Conservation (phyloP, 2,888 invertebrate genomes). For the Callosobruchus maculatus region DNA sequence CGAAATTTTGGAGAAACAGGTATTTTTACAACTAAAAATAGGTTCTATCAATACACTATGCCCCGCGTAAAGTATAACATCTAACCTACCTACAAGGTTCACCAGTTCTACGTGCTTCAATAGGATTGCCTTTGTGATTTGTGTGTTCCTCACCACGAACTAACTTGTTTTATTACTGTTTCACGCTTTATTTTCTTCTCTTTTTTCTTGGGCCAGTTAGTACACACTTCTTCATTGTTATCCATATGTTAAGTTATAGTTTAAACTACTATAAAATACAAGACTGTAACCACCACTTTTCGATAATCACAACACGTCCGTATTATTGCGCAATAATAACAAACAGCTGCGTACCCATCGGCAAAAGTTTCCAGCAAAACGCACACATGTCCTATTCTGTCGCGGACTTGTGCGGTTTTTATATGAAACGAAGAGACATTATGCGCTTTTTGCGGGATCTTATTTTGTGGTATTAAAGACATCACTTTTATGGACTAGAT, state of each 20-base stretch:
- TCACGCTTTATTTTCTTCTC: conserved; percentile 8
- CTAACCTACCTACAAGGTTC: background rate
- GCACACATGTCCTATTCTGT: too few relatives aligned
- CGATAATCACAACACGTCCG: background rate
- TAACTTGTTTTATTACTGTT: conserved; percentile 10
- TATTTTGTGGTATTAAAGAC: too few relatives aligned
- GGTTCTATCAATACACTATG: background rate
- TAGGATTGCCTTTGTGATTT: conserved; percentile 12
- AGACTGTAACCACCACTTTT: too few relatives aligned
- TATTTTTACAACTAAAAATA: conserved; percentile 2
- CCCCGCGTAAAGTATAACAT: background rate
- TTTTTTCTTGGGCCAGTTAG: conserved; percentile 11
- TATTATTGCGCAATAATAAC: background rate
- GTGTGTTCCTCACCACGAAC: conserved; percentile 12
- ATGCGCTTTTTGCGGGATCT: conserved; percentile 7
- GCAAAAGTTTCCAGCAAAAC: conserved; percentile 9
- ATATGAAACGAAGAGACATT: conserved; percentile 5
- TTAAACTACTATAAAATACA: too few relatives aligned
- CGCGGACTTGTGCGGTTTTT: too few relatives aligned
- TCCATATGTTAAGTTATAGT: background rate
- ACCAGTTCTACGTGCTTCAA: conserved; percentile 5
- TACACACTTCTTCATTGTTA: conserved; percentile 6
- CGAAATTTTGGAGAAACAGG: background rate
- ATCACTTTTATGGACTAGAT: too few relatives aligned
- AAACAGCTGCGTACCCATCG: background rate